Evolutionary conservation across 2,888 invertebrate species (phyloP).

Genomic region (Liopterus haemorrhoidalis): DNA sequence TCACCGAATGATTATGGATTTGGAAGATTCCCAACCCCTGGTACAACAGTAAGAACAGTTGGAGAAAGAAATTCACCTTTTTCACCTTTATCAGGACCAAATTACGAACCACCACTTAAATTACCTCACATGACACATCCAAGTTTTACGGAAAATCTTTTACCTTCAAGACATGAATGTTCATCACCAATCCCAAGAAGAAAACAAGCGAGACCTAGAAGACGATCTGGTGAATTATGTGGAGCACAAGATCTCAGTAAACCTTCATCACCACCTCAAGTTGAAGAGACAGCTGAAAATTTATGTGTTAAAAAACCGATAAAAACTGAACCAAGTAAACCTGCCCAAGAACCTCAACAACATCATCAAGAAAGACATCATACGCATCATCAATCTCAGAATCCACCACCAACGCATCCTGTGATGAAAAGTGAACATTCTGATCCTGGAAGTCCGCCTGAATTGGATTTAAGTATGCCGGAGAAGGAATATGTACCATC

Average conservation of each 20-base stretch:
- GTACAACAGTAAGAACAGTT: slow-evolving; percentile 33
- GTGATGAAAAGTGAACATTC: slow-evolving; percentile 33
- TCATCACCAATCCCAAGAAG: slow-evolving; percentile 76
- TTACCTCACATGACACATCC: slow-evolving; percentile 47
- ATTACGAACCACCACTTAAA: slow-evolving; percentile 46
- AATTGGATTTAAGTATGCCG: slow-evolving; percentile 41
- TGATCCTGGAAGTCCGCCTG: slow-evolving; percentile 38
- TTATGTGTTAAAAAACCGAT: slow-evolving; percentile 56
- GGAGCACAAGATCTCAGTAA: slow-evolving; percentile 54
- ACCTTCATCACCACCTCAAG: slow-evolving; percentile 38
- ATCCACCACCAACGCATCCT: slow-evolving; percentile 13
- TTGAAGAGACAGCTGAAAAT: slow-evolving; percentile 52
- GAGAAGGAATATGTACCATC: slow-evolving; percentile 48
- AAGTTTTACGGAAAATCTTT: slow-evolving; percentile 44
- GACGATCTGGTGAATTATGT: slow-evolving; percentile 71
- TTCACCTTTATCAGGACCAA: slow-evolving; percentile 44
- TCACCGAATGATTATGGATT: slow-evolving; percentile 47
- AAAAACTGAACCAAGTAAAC: slow-evolving; percentile 40
- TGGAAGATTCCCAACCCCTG: slow-evolving; percentile 44
- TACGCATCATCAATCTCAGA: slow-evolving; percentile 23
- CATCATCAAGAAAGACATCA: slow-evolving; percentile 25
- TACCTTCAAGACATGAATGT: slow-evolving; percentile 50
- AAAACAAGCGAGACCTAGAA: slow-evolving; percentile 78
- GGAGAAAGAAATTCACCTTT: slow-evolving; percentile 39
- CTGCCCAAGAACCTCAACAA: slow-evolving; percentile 26